A percentile compares a stretch with the other conserved stretches of the same genome.
Conservation (phyloP, 2,888 invertebrate species). For the Liposcelis brunnea region DNA sequence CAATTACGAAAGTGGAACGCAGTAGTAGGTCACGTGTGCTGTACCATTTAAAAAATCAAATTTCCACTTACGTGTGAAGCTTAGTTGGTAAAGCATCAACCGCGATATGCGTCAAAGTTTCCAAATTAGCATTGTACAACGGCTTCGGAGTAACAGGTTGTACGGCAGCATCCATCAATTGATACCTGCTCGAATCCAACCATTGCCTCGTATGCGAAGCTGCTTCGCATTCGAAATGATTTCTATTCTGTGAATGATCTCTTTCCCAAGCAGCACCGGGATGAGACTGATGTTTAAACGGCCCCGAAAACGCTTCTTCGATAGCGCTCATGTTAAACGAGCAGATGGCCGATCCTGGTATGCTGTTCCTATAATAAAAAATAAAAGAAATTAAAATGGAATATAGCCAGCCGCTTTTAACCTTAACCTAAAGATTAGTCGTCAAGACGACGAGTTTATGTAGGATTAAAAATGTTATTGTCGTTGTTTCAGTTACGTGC, state of each 20-base stretch:
- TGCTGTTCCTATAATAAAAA: conserved; percentile 46
- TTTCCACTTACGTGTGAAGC: conserved; percentile 30
- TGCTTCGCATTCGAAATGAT: conserved; percentile 43
- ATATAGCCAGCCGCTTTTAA: conserved; percentile 1
- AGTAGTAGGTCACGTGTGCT: no score
- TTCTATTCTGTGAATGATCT: conserved; percentile 24
- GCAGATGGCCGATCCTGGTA: conserved; percentile 83
- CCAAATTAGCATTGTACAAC: conserved; percentile 48
- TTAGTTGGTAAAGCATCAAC: conserved; percentile 66
- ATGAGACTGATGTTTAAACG: conserved; percentile 68
- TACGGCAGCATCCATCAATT: conserved; percentile 75
- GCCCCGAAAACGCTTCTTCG: conserved; percentile 62
- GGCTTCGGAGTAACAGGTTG: conserved; percentile 55
- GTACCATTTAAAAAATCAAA: no score
- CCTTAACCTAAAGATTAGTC: background rate
- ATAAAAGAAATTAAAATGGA: conserved; percentile 8
- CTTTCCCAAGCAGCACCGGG: conserved; percentile 63
- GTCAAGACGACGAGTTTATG: no score
- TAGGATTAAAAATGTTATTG: no score
- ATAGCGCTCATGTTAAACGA: conserved; percentile 73
- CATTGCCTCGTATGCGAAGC: conserved; percentile 19
- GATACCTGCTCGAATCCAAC: conserved; percentile 40
- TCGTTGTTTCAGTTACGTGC: no score
- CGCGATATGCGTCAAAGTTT: conserved; percentile 56
- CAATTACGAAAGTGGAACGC: no score